Evolutionary conservation across 2,888 invertebrate species (phyloP).

Genomic region (Hoplodrina ambigua): DNA sequence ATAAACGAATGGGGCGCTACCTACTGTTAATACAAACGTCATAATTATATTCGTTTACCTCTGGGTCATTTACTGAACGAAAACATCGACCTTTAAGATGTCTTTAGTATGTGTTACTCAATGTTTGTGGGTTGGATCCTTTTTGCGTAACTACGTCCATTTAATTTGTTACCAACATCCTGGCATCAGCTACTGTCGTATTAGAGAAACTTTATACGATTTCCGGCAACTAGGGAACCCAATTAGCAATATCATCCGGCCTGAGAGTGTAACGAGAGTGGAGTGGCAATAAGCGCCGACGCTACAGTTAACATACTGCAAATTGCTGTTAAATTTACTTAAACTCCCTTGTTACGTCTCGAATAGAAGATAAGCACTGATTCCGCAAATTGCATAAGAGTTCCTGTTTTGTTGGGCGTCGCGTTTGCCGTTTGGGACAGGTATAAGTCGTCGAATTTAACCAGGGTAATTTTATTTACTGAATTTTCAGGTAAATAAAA

Average conservation of each 20-base stretch:
- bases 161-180: constrained; percentile 65
- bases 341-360: constrained; percentile 74
- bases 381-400: constrained; percentile 70
- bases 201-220: constrained; percentile 87
- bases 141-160: constrained; percentile 9
- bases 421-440: constrained; percentile 36
- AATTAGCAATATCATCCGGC: constrained; percentile 89
- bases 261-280: constrained; percentile 79
- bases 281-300: constrained; percentile 80
- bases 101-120: too few species aligned
- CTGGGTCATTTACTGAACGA: too few species aligned
- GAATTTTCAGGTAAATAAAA: background rate
- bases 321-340: constrained; percentile 86
- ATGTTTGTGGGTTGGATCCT: too few species aligned
- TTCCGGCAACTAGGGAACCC: constrained; percentile 85
- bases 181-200: constrained; percentile 75
- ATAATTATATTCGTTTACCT: too few species aligned
- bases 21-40: too few species aligned
- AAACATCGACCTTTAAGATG: too few species aligned
- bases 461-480: constrained; percentile 11
- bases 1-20: too few species aligned
- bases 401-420: constrained; percentile 48
- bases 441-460: constrained; percentile 2
- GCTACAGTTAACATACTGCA: constrained; percentile 84
- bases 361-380: constrained; percentile 71